These are phyloP conservation scores for Steatocranus sp. DNA, from an alignment of 2,797 vertebrate species.

Conservation along the genomic window DNA sequence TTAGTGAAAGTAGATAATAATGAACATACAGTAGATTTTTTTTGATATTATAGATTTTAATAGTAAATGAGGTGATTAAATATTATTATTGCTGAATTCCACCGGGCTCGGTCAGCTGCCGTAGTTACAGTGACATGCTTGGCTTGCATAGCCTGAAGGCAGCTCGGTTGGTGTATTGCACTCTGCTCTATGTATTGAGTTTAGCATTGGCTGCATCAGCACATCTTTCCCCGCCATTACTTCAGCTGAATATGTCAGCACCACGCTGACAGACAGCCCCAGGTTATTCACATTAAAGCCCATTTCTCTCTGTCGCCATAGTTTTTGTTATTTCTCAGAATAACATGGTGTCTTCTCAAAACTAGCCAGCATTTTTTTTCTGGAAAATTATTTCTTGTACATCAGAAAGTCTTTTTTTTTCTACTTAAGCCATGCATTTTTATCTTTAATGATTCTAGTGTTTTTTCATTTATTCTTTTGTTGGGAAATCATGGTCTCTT, in stretches of 20 bases:
- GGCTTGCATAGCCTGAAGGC: constrained; percentile 36
- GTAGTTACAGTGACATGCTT: constrained; percentile 5
- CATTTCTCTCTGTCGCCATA: background rate
- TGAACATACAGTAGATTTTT: background rate
- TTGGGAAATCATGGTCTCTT: constrained; percentile 2
- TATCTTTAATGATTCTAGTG: background rate
- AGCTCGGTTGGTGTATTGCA: constrained; percentile 1
- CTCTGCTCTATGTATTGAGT: constrained; percentile 31
- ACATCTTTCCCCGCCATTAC: constrained; percentile 50
- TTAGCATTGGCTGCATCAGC: constrained; percentile 46
- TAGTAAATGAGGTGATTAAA: constrained; percentile 18
- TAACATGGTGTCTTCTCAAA: background rate
- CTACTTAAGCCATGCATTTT: constrained; percentile 14
- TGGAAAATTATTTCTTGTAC: background rate
- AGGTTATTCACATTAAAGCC: constrained; percentile 4
- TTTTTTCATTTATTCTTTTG: background rate
- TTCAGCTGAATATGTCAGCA: constrained; percentile 52
- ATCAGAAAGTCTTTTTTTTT: background rate
- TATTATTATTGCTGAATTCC: constrained; percentile 20
- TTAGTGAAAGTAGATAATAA: background rate
- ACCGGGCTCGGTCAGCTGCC: constrained; percentile 18
- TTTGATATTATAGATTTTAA: background rate
- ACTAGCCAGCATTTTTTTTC: background rate
- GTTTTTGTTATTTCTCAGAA: background rate
- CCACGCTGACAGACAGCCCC: constrained; percentile 11